Percentiles rank a stretch among this genome's conserved stretches.
Conservation (phyloP, 2,113 vertebrate species). For the Anarhynchus alexandrinus region DNA sequence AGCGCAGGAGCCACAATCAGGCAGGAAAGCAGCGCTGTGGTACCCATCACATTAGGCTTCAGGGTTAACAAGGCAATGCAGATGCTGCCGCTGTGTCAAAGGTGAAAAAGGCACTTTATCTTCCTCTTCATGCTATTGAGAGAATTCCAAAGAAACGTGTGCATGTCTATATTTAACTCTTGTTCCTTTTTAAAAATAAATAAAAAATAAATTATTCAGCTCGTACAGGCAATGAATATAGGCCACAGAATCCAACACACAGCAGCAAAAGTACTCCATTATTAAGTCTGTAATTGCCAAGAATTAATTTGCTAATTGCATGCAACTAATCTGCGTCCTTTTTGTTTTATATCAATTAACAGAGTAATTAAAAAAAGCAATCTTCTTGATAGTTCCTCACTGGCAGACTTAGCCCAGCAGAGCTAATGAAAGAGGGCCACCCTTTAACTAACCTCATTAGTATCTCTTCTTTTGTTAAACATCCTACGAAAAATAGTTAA, state of each 20-base stretch:
- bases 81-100: neutral
- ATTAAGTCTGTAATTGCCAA: conserved; percentile 88
- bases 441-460: conserved; percentile 69
- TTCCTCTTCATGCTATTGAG: neutral
- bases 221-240: conserved; percentile 48
- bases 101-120: neutral
- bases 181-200: neutral
- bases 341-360: conserved; percentile 96
- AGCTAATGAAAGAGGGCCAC: conserved; percentile 65
- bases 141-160: neutral
- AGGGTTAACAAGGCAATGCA: neutral
- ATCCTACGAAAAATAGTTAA: conserved; percentile 63
- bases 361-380: conserved; percentile 89
- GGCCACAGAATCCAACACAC: conserved; percentile 64
- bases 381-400: conserved; percentile 65
- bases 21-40: neutral
- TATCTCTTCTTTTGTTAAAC: conserved; percentile 57
- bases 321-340: conserved; percentile 87
- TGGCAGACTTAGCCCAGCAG: conserved; percentile 59
- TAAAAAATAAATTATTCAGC: conserved; percentile 28
- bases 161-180: conserved; percentile 22
- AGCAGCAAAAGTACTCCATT: conserved; percentile 78
- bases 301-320: conserved; percentile 92
- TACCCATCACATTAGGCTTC: neutral
- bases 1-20: neutral